Base-by-base conservation (phyloP, 1,140 invertebrate species). In the Battus philenor region DNA sequence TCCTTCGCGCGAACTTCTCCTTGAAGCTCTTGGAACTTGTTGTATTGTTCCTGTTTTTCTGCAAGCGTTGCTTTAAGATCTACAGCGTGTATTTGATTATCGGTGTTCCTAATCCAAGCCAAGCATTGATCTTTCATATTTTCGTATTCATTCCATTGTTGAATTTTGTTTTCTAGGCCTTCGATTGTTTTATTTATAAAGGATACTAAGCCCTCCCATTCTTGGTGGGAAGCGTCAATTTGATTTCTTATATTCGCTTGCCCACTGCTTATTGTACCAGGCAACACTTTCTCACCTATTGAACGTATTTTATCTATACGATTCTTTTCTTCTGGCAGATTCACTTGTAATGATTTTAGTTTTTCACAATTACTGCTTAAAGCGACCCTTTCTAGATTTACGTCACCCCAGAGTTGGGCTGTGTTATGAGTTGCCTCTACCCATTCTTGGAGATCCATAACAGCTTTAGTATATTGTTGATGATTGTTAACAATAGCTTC, bases 101-200 rank as follows among this genome's bases (percentile, higher is more conserved):
- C 96, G 1, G 94, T 93, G 52, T 95, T 93, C 54, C 95, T 90
- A 34, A 98, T 91, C 96, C 96, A 98, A n/a, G 89, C 76, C 17
- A 94, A 86, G 54, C 95, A 96, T 41, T 92, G 89, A 54, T 98
- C 95, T 63, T 94, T 93, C 46, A 95, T 87, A n/a, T 88, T 87
- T 73, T 98, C 96, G 86, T 96, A 98, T 64, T 97, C 95, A 45
- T 91, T 90, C 96, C 96, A 98, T 63, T 94, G 93, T 57, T 95
- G 92, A 1, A 97, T 86, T 68, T 96, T 96, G 11, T 87, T 90
- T 77, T 96, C 93, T 16, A 97, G 72, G 0, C 87, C 86, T 55
- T 94, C 92, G 44, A 96, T 93, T 0, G 92, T 93, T 2, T 91
- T 91, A 63, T 90, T 90, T 2, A 95, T 90, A 10, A 91, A 87